Evolutionary conservation across 2,888 invertebrate species (phyloP).

Genomic region (Cylindroiulus punctatus): DNA sequence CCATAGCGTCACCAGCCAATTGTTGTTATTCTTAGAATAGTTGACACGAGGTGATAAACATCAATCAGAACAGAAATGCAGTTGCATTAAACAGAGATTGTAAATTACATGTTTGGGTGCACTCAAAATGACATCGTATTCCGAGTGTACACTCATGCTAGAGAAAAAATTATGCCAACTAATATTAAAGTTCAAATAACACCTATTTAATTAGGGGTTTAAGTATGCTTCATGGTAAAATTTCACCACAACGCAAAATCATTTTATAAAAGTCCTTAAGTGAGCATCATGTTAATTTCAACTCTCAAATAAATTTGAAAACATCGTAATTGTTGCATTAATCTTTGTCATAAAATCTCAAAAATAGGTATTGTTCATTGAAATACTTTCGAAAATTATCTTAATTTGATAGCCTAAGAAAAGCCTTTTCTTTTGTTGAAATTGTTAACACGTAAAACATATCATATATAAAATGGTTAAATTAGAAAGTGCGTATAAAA

Average conservation of each 20-base stretch:
- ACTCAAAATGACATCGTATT: not conserved
- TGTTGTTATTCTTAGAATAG: not conserved
- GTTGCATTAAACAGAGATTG: not conserved
- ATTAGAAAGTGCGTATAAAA: not conserved
- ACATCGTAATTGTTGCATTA: no score
- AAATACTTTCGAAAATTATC: no score
- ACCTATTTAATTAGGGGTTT: no score
- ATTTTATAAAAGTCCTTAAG: not conserved
- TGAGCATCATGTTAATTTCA: no score
- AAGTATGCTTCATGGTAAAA: no score
- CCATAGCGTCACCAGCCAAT: not conserved
- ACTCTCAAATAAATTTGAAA: no score
- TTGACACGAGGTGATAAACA: not conserved
- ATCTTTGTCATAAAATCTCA: no score
- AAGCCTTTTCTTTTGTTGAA: no score
- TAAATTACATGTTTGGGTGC: not conserved
- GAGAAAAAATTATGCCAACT: not conserved
- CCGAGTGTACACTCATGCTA: not conserved
- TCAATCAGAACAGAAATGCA: not conserved
- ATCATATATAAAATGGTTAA: not conserved
- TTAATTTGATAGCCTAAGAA: no score
- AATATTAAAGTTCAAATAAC: not conserved
- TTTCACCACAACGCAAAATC: no score
- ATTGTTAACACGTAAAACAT: not conserved
- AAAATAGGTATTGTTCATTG: no score